Evolutionary conservation across 2,113 vertebrate species (phyloP).

Genomic region (Salvator merianae): DNA sequence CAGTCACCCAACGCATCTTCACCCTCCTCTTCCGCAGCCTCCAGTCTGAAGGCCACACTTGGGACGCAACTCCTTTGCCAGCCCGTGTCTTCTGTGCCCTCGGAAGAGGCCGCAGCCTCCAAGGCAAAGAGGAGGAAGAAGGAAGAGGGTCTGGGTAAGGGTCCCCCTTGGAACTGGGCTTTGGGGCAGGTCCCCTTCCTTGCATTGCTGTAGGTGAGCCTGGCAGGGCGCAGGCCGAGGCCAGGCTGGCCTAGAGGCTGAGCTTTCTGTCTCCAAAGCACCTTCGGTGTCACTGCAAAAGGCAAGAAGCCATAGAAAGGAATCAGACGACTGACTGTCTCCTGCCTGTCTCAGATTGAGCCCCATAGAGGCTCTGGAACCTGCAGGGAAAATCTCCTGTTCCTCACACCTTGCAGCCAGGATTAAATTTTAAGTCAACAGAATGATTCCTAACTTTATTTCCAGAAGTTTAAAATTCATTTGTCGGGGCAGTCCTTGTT

Average conservation of each 20-base stretch:
- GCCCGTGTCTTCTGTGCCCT: slow-evolving; percentile 42
- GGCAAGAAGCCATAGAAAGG: no score
- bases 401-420: background rate
- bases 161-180: background rate
- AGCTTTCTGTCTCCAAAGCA: no score
- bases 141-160: slow-evolving; percentile 66
- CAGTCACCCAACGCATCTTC: fast-evolving
- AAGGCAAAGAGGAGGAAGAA: slow-evolving; percentile 75
- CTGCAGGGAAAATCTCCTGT: no score
- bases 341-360: no score
- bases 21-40: background rate
- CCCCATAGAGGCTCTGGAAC: no score
- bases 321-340: no score
- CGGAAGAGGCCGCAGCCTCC: slow-evolving; percentile 47
- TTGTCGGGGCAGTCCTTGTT: background rate
- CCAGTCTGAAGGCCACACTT: slow-evolving; percentile 69
- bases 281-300: no score
- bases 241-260: background rate
- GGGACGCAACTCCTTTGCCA: slow-evolving; percentile 54
- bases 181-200: no score
- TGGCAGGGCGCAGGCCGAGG: background rate
- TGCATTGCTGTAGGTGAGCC: no score
- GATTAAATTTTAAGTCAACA: background rate
- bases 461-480: background rate
- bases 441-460: background rate